These are phyloP conservation scores for Heliopora coerulea DNA, from an alignment of 92 coral and sea anemone species.

Conservation along the genomic window DNA sequence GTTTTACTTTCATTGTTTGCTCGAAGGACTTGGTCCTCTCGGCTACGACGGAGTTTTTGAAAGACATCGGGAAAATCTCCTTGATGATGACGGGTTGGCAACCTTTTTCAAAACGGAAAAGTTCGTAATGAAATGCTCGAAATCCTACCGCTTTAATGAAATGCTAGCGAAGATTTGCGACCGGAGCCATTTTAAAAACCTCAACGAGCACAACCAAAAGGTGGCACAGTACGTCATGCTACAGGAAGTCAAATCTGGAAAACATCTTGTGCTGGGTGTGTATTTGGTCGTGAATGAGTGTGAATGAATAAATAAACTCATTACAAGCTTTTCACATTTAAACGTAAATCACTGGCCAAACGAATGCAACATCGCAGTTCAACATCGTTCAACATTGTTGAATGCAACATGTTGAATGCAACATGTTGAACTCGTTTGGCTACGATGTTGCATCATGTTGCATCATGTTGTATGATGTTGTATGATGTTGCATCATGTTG, in stretches of 20 bases:
- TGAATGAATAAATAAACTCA: too few species aligned
- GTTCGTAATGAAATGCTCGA: conserved; percentile 31
- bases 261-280: not conserved
- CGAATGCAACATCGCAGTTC: too few species aligned
- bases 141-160: conserved; percentile 5
- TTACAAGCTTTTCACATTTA: too few species aligned
- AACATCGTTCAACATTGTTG: too few species aligned
- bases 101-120: conserved; percentile 49
- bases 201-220: not conserved
- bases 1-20: conserved; percentile 50
- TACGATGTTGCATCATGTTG: too few species aligned
- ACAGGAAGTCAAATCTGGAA: not conserved
- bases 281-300: not conserved
- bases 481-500: too few species aligned
- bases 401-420: too few species aligned
- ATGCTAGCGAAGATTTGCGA: conserved; percentile 21
- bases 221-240: not conserved
- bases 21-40: conserved; percentile 43
- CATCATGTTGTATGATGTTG: too few species aligned
- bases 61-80: conserved; percentile 30
- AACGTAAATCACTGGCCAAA: too few species aligned
- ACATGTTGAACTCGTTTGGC: too few species aligned
- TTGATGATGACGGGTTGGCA: conserved; percentile 52
- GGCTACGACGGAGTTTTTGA: conserved; percentile 58
- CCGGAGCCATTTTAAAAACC: not conserved